Evolutionary conservation across 2,113 vertebrate species (phyloP), one percentile per base, ranked within the genome.

Genomic region (Mellivora capensis): DNA sequence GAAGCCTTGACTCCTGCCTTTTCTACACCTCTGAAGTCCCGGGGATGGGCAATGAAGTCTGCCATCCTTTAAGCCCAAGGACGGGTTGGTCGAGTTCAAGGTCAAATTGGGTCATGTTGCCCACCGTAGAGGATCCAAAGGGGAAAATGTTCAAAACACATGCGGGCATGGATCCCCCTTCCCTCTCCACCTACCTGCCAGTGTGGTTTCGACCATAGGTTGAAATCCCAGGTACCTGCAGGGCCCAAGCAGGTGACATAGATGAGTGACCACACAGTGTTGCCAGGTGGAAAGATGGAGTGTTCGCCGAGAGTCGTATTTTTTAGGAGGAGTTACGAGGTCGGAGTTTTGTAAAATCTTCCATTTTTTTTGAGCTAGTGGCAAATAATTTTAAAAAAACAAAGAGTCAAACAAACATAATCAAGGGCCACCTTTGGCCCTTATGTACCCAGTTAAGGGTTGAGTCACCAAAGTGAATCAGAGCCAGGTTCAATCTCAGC

Each of bases 101-200:
- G 74, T 62, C 23, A 31, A 13, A n/a, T 4, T 61, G 47, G n/a
- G 39, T 79, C 34, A 2, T 6, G 8, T 47, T 71, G 10, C 11
- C 34, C 31, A 44, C 4, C 4, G 8, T 7, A 37, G 18, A 95
- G 4, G 34, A 61, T 21, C 25, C 25, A 39, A 59, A 80, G 31
- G 39, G 11, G 74, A 21, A 1, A 12, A 20, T 39, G 12, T 10
- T 47, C 47, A 5, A 27, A 27, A 49, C 21, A 42, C 27, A 34
- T 0, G 0, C 0, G 2, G 10, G 15, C 7, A 42, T 34, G 12
- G 3, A 39, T 42, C 59, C 69, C 7, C 61, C 61, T 39, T 14
- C 61, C 31, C 62, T 76, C 7, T 49, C 59, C 29, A 93, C 15
- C 39, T 37, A 34, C 6, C 3, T 3, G 37, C 49, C 27, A 71